Base-by-base conservation (phyloP, 2,113 vertebrate genomes). In the Vulpes lagopus region DNA sequence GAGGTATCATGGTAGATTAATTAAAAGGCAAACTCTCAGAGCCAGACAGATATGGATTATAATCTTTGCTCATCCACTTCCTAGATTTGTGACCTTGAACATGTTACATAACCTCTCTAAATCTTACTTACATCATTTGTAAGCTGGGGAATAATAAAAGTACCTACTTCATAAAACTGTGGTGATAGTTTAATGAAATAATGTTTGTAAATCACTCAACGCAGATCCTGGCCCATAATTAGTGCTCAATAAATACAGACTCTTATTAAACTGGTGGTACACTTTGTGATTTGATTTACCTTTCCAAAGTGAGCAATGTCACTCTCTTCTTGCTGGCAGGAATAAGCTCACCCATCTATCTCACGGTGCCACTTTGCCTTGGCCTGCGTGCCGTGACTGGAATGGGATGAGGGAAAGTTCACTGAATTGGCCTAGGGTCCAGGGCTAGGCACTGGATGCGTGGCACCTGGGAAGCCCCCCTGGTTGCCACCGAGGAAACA, bases 171-270 rank as follows among this genome's bases (percentile, higher is more conserved):
- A 97, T 96, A 98, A 97, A 91, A 76, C 88, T 67, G 80, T 71
- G 53, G 95, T 94, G 97, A 96, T 97, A 88, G 92, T 96, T 96
- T 97, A 98, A 98, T 98, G 97, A 97, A 97, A 97, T 94, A 92
- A 94, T 93, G 95, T 98, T 98, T 96, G 93, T 98, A 98, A 98
- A 98, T 98, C 98, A 98, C 95, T 98, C 98, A 85, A 0, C 5
- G 71, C 60, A 91, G 81, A 95, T 93, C 64, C 94, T 97, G 93
- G 94, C 71, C 91, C 88, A 86, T 98, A 98, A 98, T 98, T 98
- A 98, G 97, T 98, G 98, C 69, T 95, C 98, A 89, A 91, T 97
- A 97, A 98, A 98, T 98, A 97, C 17, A 93, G 97, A 55, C 94
- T 96, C 85, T 96, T 97, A 97, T 96, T 97, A 97, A 97, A 91